Evolutionary conservation across 2,113 vertebrate species (phyloP).

Genomic region (Anser cygnoides): DNA sequence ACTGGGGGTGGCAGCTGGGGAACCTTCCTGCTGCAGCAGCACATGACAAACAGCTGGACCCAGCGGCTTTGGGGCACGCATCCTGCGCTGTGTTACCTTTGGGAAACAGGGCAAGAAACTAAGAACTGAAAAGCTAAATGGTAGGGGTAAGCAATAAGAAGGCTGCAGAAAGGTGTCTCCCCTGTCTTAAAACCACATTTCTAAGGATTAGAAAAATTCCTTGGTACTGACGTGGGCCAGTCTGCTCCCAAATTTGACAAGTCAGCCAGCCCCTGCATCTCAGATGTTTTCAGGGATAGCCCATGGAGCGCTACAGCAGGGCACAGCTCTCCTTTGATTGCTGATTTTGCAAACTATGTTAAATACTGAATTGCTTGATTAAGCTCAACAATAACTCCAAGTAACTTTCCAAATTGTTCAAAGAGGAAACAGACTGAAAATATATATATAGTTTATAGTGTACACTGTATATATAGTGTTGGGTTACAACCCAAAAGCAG

Average conservation of each 20-base stretch:
- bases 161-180: background rate
- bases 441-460: rapidly evolving
- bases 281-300: background rate
- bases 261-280: background rate
- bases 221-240: background rate
- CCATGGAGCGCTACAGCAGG: background rate
- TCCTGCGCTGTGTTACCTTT: background rate
- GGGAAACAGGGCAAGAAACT: background rate
- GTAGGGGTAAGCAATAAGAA: background rate
- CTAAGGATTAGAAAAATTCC: background rate
- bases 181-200: background rate
- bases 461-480: rapidly evolving
- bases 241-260: background rate
- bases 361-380: background rate
- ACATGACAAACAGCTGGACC: background rate
- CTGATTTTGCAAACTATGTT: background rate
- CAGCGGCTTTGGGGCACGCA: background rate
- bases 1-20: background rate
- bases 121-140: background rate
- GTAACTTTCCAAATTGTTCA: rapidly evolving
- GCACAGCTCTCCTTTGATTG: background rate
- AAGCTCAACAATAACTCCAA: background rate
- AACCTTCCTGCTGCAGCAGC: background rate
- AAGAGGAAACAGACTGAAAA: background rate
- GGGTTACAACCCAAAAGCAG: background rate